phyloP scores from a whole-genome alignment of 30 jellyfish, hydroid and myxozoan species.

The Hydractinia echinata region DNA sequence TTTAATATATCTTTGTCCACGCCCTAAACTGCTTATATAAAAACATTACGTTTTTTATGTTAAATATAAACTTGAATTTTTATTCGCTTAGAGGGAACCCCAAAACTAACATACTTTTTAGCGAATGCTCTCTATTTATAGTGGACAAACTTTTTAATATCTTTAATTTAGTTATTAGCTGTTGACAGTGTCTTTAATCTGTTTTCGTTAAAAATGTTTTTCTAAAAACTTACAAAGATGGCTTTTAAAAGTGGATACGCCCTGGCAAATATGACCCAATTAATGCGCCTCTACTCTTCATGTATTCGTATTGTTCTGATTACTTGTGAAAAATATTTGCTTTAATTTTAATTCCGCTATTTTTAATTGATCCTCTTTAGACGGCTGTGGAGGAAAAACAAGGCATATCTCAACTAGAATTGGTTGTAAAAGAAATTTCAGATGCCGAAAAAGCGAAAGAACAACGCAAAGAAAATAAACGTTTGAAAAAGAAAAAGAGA shows the following conservation, averaged over 20 bases:
- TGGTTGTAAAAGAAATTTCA: slow-evolving; percentile 91
- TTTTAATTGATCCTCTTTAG: slow-evolving; percentile 28
- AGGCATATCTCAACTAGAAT: slow-evolving; percentile 83
- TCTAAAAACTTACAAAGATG: no score
- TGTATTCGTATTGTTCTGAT: no score
- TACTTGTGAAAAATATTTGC: not conserved
- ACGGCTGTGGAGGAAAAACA: slow-evolving; percentile 91
- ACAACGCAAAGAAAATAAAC: slow-evolving; percentile 64
- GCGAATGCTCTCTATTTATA: no score
- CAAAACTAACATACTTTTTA: not conserved
- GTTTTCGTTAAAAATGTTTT: no score
- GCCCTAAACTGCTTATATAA: no score
- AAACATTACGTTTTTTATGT: not conserved
- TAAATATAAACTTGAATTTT: not conserved
- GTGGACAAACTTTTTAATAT: no score
- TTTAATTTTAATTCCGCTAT: not conserved
- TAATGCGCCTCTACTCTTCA: no score
- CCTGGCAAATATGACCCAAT: no score
- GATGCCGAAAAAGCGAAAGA: slow-evolving; percentile 93
- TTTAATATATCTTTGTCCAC: not conserved
- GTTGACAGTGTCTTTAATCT: no score
- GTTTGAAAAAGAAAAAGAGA: slow-evolving; percentile 81
- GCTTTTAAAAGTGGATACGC: no score
- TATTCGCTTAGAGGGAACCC: not conserved
- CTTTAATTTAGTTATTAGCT: no score